Percentiles rank a stretch among this genome's conserved stretches.
Conservation (phyloP, 2,797 vertebrate species). For the Falco concolor region DNA sequence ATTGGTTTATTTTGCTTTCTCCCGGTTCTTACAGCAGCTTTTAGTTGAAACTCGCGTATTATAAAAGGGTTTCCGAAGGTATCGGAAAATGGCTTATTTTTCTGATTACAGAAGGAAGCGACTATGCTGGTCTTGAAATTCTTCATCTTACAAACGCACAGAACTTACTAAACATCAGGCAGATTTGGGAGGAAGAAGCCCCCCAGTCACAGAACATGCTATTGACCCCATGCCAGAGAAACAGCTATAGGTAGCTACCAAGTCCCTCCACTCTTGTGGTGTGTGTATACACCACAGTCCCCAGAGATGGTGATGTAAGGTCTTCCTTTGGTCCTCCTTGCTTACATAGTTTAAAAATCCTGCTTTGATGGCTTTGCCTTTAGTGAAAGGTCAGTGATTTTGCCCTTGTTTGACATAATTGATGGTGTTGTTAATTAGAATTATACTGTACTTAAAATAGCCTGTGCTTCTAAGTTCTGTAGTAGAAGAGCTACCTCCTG, state of each 20-base stretch:
- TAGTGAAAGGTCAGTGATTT: constrained; percentile 47
- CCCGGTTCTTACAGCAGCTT: neutral
- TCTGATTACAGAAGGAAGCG: neutral
- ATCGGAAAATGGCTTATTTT: neutral
- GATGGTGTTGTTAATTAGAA: constrained; percentile 57
- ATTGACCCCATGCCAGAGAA: neutral
- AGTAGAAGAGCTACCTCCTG: constrained; percentile 27
- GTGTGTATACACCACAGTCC: neutral
- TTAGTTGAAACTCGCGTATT: neutral
- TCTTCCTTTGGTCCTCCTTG: neutral
- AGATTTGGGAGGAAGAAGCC: neutral
- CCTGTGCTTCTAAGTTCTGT: constrained; percentile 11
- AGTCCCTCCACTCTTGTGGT: neutral
- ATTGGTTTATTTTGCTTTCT: neutral
- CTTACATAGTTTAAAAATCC: neutral
- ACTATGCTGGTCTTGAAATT: neutral
- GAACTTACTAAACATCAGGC: neutral
- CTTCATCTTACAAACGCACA: neutral
- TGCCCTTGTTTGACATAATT: constrained; percentile 55
- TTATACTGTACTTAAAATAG: constrained; percentile 16
- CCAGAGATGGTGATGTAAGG: neutral
- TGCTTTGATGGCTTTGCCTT: constrained; percentile 41
- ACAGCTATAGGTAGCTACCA: neutral
- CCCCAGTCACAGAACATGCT: neutral
- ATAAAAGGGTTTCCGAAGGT: neutral